Base-by-base conservation (phyloP, 2,113 vertebrate genomes). In the Opisthocomus hoazin region DNA sequence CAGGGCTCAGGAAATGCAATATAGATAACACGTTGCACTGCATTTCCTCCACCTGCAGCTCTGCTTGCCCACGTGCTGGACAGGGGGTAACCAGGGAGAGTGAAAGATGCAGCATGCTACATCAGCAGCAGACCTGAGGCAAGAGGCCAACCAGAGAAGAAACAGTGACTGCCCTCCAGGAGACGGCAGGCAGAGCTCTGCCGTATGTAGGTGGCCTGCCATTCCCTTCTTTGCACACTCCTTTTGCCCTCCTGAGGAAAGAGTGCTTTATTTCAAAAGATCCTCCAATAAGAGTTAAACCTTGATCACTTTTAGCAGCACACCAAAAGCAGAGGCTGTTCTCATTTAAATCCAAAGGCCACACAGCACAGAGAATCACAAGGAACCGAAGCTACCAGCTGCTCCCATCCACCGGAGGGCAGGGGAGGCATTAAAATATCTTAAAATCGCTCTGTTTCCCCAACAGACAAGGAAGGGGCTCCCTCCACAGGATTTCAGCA, bases 391-490 rank as follows among this genome's bases (percentile, higher is more conserved):
- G 50, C 76, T 7, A 78, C 56, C 30, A 53, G 34, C 84, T 87
- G 65, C 37, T 92, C 68, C 86, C 80, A 0, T 3, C 50, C 94
- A 84, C 87, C 21, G 81, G 91, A 84, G 93, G 94, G 94, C 95
- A 92, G 93, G 56, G 87, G 64, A 87, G 74, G 56, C 56, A 50
- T 69, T 65, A 32, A 80, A 84, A 87, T 48, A 6, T 20, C 60
- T 43, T 11, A 37, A 46, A 76, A 48, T 32, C 8, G 5, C 34
- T 36, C 18, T 0, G 7, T 12, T 63, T 71, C 41, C 37, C 29
- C 46, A 61, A 7, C 1, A 12, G 20, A 13, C 32, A 7, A 13
- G 19, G 41, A 48, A 57, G 20, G 21, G 10, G 24, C 15, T 78
- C 45, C 46, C 51, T 5, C 5, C 11, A 19, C 23, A 36, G 30